Evolutionary conservation across 1,140 invertebrate species (phyloP), one percentile per base, ranked within the genome.

Genomic region (Octopus sinensis): DNA sequence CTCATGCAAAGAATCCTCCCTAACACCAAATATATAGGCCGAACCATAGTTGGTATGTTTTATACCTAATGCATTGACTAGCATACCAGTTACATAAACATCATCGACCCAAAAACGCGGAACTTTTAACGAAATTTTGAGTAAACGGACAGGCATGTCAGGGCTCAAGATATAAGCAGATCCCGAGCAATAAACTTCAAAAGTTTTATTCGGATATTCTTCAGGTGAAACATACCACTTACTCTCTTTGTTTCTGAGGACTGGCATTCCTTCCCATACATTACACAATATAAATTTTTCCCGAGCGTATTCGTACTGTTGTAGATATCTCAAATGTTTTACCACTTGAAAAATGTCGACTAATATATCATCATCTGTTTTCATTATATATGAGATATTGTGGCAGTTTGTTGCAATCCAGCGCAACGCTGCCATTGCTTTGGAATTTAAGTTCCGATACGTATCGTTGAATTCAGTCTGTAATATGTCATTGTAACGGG

Each of bases 321-420:
- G 73, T 23, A 78, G 71, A 17, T 76, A 54, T 4, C 56, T 43
- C 81, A 81, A 76, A 2, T 82, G 52, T 17, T 81, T 12, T 4
- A 80, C 79, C 30, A 84, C 68, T n/a, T 81, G 52, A 77, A 80
- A 80, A 79, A 84, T 84, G 52, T 84, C 80, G 5, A 84, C 79
- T n/a, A 84, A 79, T 82, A 95, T 95, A 87, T 97, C 96, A 89
- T 97, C 96, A 89, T 97, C 96, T 89, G n/a, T n/a, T n/a, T n/a
- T n/a, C n/a, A n/a, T n/a, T n/a, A n/a, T n/a, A n/a, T n/a, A n/a
- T n/a, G n/a, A 90, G 4, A 93, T 92, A 43, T 92, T 89, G 6
- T 86, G 85, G 88, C 96, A 97, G 83, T 93, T 91, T 13, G 89
- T 89, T 2, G 91, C 87, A 0, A 93, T 93, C 95, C 96, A 97